Evolutionary conservation across 2,797 vertebrate species (phyloP), one percentile per base, ranked within the genome.

Genomic region (Leucoraja ocellata): DNA sequence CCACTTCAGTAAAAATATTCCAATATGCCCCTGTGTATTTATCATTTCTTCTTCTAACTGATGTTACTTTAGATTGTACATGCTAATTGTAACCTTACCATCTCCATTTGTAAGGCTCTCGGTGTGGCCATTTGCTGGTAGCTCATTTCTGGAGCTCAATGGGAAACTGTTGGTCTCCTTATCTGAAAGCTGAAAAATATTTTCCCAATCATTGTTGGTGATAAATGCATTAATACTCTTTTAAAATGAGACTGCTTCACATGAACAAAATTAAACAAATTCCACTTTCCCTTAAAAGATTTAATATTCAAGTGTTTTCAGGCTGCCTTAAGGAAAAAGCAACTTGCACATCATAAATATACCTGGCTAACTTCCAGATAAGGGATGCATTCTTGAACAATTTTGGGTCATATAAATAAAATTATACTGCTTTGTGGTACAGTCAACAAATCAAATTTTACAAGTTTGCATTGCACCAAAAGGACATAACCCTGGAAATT

Each of bases 71-170:
- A 74, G 73, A 91, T 28, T 36, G 2, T 32, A 91, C 90, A 46
- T n/a, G 32, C 25, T 58, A 54, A 54, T 92, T 76, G 39, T 21
- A 28, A 23, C 94, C 97, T 97, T 97, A 99, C 99, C 97, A 96
- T 99, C 98, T 21, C 98, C 98, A 0, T 98, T 99, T 96, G 98
- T 98, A 93, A 98, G 96, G 1, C 96, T 97, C 16, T 98, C 98
- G 0, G 99, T 99, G 94, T 98, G 97, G 36, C 96, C 98, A 96
- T 97, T 98, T 28, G 96, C 95, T 1, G 96, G 97, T 0, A 96
- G 95, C 0, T 99, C 98, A 0, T 98, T 99, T 0, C 94, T 97
- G 0, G 97, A 97, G 93, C 98, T 99, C 1, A 97, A 96, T 0
- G 98, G 99, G 32, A 97, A 98, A 96, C 98, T 99, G 95, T 97